Conservation (phyloP, 2,888 invertebrate species). For the Nezara viridula region DNA sequence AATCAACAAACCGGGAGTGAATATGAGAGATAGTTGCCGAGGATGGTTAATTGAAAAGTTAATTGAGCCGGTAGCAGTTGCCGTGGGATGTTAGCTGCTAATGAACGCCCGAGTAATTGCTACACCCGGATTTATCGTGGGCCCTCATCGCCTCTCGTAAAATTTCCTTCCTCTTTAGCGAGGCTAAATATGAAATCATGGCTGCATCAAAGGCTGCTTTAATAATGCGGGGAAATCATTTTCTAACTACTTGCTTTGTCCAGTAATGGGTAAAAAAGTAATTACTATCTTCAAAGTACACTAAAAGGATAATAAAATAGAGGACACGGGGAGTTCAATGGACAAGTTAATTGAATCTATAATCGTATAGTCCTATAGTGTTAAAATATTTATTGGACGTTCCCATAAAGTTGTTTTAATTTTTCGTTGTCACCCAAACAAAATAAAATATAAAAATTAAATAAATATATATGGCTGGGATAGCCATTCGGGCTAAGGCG, state of each 20-base stretch:
- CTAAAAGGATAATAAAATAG: neutral
- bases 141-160: neutral
- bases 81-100: conserved; percentile 11
- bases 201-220: neutral
- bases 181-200: neutral
- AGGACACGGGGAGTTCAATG: too few relatives aligned
- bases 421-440: too few relatives aligned
- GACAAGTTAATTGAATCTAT: too few relatives aligned
- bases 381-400: too few relatives aligned
- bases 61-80: neutral
- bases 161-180: conserved; percentile 1
- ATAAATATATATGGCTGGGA: too few relatives aligned
- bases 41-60: conserved; percentile 40
- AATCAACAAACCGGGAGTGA: conserved; percentile 19
- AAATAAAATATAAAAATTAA: too few relatives aligned
- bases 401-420: too few relatives aligned
- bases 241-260: neutral
- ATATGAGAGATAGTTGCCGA: conserved; percentile 12
- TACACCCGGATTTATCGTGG: neutral
- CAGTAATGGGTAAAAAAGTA: neutral
- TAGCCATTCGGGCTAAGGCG: too few relatives aligned
- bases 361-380: too few relatives aligned
- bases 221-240: neutral
- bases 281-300: neutral
- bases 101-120: conserved; percentile 20